Percentiles rank a stretch among this genome's conserved stretches.
Conservation (phyloP, 2,113 vertebrate genomes). For the Nycticebus coucang region DNA sequence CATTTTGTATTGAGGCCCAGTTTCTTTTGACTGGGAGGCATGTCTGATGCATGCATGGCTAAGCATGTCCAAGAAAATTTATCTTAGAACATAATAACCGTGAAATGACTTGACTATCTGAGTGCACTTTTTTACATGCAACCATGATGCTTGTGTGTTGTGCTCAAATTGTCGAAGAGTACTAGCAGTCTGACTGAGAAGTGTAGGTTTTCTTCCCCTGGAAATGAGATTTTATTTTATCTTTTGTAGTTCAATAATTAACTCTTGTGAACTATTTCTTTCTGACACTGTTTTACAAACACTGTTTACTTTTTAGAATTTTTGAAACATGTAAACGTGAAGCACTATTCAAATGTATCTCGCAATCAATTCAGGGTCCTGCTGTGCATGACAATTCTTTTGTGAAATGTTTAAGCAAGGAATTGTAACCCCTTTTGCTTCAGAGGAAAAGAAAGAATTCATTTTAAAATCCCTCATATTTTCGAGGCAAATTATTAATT, state of each 20-base stretch:
- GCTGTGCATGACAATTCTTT: not conserved
- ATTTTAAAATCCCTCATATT: not conserved
- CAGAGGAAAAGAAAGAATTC: not conserved
- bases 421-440: constrained; percentile 50
- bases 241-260: constrained; percentile 31
- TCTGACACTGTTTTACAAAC: not conserved
- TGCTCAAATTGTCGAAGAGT: not conserved
- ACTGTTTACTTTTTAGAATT: constrained; percentile 9
- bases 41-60: not conserved
- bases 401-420: constrained; percentile 8
- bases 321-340: constrained; percentile 4
- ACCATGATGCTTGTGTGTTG: not conserved
- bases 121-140: not conserved
- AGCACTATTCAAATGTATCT: not conserved
- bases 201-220: not conserved
- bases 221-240: not conserved
- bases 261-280: not conserved
- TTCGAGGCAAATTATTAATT: constrained; percentile 41
- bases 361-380: not conserved
- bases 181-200: not conserved
- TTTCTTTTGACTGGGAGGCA: constrained; percentile 29
- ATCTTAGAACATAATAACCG: not conserved
- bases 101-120: constrained; percentile 36
- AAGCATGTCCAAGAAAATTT: constrained; percentile 56
- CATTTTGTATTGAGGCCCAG: not conserved